Base-by-base conservation (phyloP, 2,797 vertebrate genomes). In the Catamblyrhynchus diadema region DNA sequence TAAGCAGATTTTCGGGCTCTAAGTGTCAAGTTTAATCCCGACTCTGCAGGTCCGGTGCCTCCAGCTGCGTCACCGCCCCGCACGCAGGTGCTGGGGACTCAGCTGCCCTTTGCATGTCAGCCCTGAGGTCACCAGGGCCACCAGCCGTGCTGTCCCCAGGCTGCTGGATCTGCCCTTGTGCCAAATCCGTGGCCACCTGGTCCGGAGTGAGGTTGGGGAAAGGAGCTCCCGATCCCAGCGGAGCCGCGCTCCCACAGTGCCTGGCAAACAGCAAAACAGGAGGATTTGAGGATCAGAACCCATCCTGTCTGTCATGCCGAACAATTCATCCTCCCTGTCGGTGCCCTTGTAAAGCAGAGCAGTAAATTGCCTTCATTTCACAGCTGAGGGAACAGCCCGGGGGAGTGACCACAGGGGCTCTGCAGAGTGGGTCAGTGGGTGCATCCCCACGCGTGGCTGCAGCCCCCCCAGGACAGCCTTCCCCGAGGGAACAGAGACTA, bases 221-320 rank as follows among this genome's bases (percentile, higher is more conserved):
- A 77, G 13, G 35, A 78, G 48, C n/a, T 39, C 23, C 1, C 0
- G 0, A 1, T 10, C 1, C 1, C 65, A 4, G 17, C 1, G 0
- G 57, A 67, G 45, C 81, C 2, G 4, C 1, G 18, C n/a, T 39
- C 30, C 57, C 1, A 8, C 75, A 7, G 47, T 8, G 10, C 60
- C 12, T 3, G 3, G 39, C 28, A 0, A 17, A 15, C 15, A 10
- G 35, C 1, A 8, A 3, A 57, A 25, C 82, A 69, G 53, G 30
- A 50, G 75, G 85, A 35, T 78, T 18, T 60, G 23, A 37, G 72
- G 65, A 42, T 25, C 88, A 35, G 9, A 67, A 27, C 70, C 78
- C 45, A 6, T 17, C 45, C 71, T 62, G 2, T 51, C 81, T 42
- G 84, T 41, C 14, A 41, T 7, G 39, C 14, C 48, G 66, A 64